Conservation (phyloP, 2,888 invertebrate genomes). For the Neuroscelio doddi region DNA sequence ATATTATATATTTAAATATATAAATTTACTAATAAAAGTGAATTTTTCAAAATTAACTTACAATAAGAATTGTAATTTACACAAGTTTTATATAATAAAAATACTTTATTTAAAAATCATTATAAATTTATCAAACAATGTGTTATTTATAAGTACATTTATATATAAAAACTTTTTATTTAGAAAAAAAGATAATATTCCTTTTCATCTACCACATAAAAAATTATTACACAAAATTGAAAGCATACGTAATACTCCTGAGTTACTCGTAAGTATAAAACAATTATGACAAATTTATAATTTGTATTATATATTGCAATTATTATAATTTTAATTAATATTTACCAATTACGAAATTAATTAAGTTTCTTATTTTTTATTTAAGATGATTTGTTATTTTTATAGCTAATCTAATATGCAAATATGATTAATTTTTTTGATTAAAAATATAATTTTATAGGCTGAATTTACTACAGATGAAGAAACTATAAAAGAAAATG, state of each 20-base stretch:
- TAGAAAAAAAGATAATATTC: conserved; percentile 67
- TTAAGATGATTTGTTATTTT: no score
- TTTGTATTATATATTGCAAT: not conserved
- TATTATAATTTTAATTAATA: conserved; percentile 10
- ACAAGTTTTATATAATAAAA: not conserved
- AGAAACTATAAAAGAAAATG: conserved; percentile 69
- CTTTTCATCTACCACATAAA: conserved; percentile 77
- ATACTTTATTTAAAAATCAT: conserved; percentile 49
- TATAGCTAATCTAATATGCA: no score
- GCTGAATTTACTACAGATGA: conserved; percentile 75
- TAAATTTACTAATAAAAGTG: no score
- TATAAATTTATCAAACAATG: no score
- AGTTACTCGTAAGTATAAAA: conserved; percentile 77
- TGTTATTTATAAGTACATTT: no score
- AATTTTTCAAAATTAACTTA: no score
- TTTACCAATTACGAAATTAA: not conserved
- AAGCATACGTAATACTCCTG: conserved; percentile 74
- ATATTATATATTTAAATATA: no score
- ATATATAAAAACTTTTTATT: no score
- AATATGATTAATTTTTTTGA: no score
- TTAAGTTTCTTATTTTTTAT: not conserved
- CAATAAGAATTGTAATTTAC: no score
- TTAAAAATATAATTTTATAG: no score
- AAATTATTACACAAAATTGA: conserved; percentile 78
- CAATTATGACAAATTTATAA: not conserved